Conservation (phyloP, 64 coral and sea anemone genomes). For the Montipora efflorescens region DNA sequence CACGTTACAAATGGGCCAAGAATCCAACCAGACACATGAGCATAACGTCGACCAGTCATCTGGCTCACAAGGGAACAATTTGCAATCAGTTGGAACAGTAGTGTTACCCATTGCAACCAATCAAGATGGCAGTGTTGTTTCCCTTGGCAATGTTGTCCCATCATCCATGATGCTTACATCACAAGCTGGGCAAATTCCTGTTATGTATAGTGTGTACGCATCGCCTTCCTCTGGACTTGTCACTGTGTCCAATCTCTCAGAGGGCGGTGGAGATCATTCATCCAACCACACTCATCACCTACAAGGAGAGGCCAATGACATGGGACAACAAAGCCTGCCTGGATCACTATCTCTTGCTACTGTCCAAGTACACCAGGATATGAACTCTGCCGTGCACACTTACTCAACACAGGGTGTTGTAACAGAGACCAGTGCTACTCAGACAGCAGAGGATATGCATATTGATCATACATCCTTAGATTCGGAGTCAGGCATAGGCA, state of each 20-base stretch:
- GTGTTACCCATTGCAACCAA: conserved; percentile 91
- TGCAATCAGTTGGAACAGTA: conserved; percentile 79
- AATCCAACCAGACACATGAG: conserved; percentile 75
- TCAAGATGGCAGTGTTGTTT: conserved; percentile 86
- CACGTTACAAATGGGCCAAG: conserved; percentile 65
- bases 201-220: conserved; percentile 90
- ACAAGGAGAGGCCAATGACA: conserved; percentile 63
- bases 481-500: conserved; percentile 72
- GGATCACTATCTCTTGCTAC: conserved; percentile 69
- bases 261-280: conserved; percentile 45
- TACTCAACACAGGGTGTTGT: conserved; percentile 81
- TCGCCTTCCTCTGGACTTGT: conserved; percentile 78
- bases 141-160: conserved; percentile 83
- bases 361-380: conserved; percentile 84
- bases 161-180: conserved; percentile 92
- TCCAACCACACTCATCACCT: conserved; percentile 69
- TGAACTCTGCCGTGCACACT: conserved; percentile 69
- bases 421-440: conserved; percentile 90
- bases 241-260: conserved; percentile 75
- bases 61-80: conserved; percentile 55
- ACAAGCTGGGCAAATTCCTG: conserved; percentile 85
- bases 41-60: conserved; percentile 76
- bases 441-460: conserved; percentile 91
- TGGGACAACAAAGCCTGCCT: conserved; percentile 47
- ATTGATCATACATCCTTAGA: conserved; percentile 80